Conservation (phyloP, 2,113 vertebrate species). For the Ophthalmolycus amberensis region DNA sequence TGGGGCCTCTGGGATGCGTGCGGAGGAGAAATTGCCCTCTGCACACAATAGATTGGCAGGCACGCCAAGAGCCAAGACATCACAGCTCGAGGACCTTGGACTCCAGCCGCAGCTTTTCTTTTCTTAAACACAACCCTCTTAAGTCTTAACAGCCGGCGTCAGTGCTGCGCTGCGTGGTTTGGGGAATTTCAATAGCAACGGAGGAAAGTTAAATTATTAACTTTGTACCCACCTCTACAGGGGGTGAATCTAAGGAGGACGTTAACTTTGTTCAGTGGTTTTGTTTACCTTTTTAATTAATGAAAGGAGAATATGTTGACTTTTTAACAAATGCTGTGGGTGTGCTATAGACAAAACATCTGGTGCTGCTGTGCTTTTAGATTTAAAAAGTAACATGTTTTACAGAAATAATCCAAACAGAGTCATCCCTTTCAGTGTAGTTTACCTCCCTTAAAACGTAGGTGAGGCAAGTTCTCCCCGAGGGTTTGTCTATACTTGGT, state of each 20-base stretch:
- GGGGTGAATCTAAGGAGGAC: conserved; percentile 5
- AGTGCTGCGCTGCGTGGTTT: conserved; percentile 44
- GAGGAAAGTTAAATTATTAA: conserved; percentile 58
- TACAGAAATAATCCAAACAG: neutral
- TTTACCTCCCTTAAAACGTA: neutral
- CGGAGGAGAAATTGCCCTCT: conserved; percentile 76
- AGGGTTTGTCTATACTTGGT: neutral
- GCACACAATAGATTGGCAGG: conserved; percentile 77
- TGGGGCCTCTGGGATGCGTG: conserved; percentile 77
- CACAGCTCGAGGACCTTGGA: conserved; percentile 75
- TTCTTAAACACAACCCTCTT: conserved; percentile 72
- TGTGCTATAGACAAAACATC: neutral
- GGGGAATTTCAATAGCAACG: conserved; percentile 40
- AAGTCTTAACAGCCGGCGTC: conserved; percentile 69
- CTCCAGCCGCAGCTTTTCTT: conserved; percentile 67
- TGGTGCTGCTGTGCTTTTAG: neutral
- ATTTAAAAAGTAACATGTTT: neutral
- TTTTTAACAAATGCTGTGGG: conserved; percentile 4
- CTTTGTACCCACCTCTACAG: conserved; percentile 4
- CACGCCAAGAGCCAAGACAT: conserved; percentile 70
- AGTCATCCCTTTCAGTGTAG: conserved; percentile 12
- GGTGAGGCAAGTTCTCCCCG: neutral
- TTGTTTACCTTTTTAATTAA: conserved; percentile 8
- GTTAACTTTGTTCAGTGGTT: conserved; percentile 4
- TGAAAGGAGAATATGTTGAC: neutral